Evolutionary conservation across 1,140 invertebrate species (phyloP), one percentile per base, ranked within the genome.

Genomic region (Eriocheir sinensis): DNA sequence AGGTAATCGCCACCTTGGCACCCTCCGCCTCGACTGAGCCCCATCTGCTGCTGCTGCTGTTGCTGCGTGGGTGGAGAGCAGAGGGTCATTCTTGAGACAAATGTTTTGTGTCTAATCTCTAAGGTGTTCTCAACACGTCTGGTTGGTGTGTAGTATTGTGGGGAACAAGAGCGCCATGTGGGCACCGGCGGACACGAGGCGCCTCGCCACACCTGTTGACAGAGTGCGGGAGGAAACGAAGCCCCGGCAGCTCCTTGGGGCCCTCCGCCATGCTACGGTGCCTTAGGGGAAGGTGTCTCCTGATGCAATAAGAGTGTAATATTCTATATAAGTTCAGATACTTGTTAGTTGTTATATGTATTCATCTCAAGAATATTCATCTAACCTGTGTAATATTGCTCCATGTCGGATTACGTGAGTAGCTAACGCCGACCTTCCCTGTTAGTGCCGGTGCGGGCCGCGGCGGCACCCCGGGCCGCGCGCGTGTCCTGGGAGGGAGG

Each of bases 261-360:
- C 32, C 2, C 48, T 2, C 32, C 36, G 81, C 34, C 38, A n/a
- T n/a, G n/a, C n/a, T n/a, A 36, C 34, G 89, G 53, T 60, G 89
- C 89, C 44, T 90, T 32, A 90, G 89, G 53, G 53, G 89, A 38
- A 38, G 60, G 36, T 17, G 41, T 36, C 89, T 34, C 41, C 89
- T 90, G 48, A 79, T 27, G 89, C 89, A 90, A 90, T 72, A 72
- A 72, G 30, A 72, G 30, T 72, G 48, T 90, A 90, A 90, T 90
- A 90, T 90, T 41, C n/a, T 90, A 90, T 72, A 21, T 90, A 90
- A 94, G 89, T 36, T 90, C 41, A 60, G 88, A 41, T 88, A 60
- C 86, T 88, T 94, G 53, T 91, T 91, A 91, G 90, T 94, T 94
- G 94, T 94, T 94, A 94, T 85, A 40, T 92, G 94, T 90, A 94